A percentile compares a stretch with the other conserved stretches of the same genome.
phyloP scores from a whole-genome alignment of 2,888 invertebrate species.

The Rotaria magnacalcarata region DNA sequence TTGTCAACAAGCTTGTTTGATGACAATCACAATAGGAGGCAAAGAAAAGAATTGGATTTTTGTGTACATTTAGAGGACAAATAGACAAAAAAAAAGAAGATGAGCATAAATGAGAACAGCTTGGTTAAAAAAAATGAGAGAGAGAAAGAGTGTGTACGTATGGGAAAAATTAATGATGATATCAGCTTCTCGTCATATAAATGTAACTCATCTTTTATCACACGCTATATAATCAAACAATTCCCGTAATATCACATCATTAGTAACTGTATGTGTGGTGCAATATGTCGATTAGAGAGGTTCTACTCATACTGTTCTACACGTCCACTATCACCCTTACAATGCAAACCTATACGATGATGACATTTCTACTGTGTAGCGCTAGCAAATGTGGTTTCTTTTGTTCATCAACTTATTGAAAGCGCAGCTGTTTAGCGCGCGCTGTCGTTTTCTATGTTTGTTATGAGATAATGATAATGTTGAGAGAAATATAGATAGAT shows the following conservation, averaged over 20 bases:
- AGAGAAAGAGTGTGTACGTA: background rate
- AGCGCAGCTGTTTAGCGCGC: background rate
- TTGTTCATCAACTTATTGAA: slow-evolving; percentile 15
- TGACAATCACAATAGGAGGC: background rate
- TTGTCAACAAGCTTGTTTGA: slow-evolving; percentile 20
- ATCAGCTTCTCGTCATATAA: background rate
- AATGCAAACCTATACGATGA: background rate
- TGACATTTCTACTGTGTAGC: background rate
- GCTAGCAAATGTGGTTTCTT: background rate
- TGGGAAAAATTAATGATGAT: background rate
- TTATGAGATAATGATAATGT: slow-evolving; percentile 18
- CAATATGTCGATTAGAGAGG: background rate
- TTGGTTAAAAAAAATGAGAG: no score
- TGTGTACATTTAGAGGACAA: background rate
- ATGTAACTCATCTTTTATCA: background rate
- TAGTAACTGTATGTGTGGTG: slow-evolving; percentile 10
- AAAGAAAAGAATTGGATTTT: background rate
- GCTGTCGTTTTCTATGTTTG: slow-evolving; percentile 14
- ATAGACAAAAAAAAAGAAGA: no score
- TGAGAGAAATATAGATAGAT: background rate
- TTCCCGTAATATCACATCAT: background rate
- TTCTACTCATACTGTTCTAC: background rate
- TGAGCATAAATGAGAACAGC: no score
- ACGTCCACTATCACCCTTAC: background rate
- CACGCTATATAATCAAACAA: background rate